Percentiles rank a stretch among this genome's conserved stretches.
These are phyloP conservation scores for Uloborus plumipes DNA, from an alignment of 2,888 invertebrate species.

Conservation along the genomic window DNA sequence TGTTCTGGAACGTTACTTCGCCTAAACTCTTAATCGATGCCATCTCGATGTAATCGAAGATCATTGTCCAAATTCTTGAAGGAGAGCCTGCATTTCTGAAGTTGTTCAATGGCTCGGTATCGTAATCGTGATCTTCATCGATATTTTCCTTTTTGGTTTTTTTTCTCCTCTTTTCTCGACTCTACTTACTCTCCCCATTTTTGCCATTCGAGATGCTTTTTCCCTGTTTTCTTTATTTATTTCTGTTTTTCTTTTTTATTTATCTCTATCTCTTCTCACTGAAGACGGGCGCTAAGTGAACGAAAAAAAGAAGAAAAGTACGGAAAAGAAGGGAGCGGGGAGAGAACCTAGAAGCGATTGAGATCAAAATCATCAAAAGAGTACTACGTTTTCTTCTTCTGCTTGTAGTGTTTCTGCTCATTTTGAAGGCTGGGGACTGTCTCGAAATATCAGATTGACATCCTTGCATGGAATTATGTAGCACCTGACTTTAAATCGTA, in stretches of 20 bases:
- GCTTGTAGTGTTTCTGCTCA: slow-evolving; percentile 16
- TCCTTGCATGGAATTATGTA: no score
- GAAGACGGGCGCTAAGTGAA: slow-evolving; percentile 42
- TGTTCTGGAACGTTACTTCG: slow-evolving; percentile 52
- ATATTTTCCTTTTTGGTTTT: slow-evolving; percentile 39
- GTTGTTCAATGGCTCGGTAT: slow-evolving; percentile 60
- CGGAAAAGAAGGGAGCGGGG: slow-evolving; percentile 4
- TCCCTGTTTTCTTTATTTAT: slow-evolving; percentile 7
- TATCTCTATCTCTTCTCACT: slow-evolving; percentile 6
- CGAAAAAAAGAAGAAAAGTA: slow-evolving; percentile 15
- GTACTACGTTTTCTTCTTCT: slow-evolving; percentile 35
- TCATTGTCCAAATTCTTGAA: slow-evolving; percentile 51
- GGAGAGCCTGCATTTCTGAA: slow-evolving; percentile 39
- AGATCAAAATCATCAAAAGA: slow-evolving; percentile 55
- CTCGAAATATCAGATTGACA: slow-evolving; percentile 21
- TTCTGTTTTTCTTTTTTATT: slow-evolving; percentile 11
- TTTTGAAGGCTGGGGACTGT: slow-evolving; percentile 15
- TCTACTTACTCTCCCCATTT: background rate
- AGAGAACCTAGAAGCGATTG: slow-evolving; percentile 9
- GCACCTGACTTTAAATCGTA: no score
- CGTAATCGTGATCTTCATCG: slow-evolving; percentile 60
- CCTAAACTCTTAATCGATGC: slow-evolving; percentile 61
- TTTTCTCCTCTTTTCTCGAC: slow-evolving; percentile 15
- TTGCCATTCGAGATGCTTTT: slow-evolving; percentile 13
- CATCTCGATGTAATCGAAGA: slow-evolving; percentile 61